phyloP scores from a whole-genome alignment of 2,797 vertebrate genomes.

The Fundulus diaphanus region DNA sequence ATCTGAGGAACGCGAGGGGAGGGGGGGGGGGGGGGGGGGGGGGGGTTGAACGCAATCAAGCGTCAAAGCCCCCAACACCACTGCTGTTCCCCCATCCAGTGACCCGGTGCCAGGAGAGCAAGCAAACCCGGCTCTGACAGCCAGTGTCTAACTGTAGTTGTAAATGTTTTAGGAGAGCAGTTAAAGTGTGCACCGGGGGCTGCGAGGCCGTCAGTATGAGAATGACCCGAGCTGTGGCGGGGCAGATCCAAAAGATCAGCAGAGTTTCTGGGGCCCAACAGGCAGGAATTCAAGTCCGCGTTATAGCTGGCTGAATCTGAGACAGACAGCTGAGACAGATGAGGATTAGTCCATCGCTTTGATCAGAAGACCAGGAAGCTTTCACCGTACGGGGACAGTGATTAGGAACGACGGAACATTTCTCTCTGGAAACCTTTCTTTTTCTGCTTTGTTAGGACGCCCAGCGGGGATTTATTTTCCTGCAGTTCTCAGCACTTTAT shows the following conservation, averaged over 20 bases:
- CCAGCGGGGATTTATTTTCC: constrained; percentile 50
- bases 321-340: constrained; percentile 72
- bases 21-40: constrained; percentile 15
- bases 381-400: constrained; percentile 83
- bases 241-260: constrained; percentile 57
- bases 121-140: constrained; percentile 67
- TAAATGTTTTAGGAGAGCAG: constrained; percentile 81
- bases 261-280: constrained; percentile 62
- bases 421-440: constrained; percentile 73
- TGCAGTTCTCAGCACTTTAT: constrained; percentile 30
- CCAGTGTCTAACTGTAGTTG: constrained; percentile 75
- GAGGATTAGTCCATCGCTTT: constrained; percentile 83
- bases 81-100: constrained; percentile 59
- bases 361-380: constrained; percentile 84
- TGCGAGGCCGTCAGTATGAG: constrained; percentile 59
- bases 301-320: constrained; percentile 79
- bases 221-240: constrained; percentile 67
- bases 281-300: constrained; percentile 85
- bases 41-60: constrained; percentile 67
- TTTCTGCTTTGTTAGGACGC: constrained; percentile 52
- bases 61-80: constrained; percentile 71
- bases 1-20: constrained; percentile 48
- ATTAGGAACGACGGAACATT: constrained; percentile 87
- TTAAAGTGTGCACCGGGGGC: constrained; percentile 70
- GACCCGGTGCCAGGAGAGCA: constrained; percentile 71